These are phyloP conservation scores for Papilio glaucus DNA, from an alignment of 1,140 invertebrate genomes.

Conservation along the genomic window DNA sequence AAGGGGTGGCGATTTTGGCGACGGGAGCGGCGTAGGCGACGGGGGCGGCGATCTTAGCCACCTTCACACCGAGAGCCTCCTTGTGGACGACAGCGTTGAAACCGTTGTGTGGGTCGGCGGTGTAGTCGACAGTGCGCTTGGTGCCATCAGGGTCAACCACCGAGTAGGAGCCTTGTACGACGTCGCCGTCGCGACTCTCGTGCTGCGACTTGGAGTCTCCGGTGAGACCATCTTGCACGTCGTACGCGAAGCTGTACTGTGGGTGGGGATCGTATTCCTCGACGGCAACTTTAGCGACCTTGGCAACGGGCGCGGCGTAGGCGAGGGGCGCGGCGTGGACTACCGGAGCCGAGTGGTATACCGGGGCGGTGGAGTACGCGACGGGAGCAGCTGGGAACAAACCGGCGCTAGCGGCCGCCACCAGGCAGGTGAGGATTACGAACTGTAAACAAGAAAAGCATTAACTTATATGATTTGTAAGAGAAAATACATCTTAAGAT, in stretches of 20 bases:
- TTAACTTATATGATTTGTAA: conserved; percentile 25
- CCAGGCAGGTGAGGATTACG: conserved; percentile 64
- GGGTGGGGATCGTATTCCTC: conserved; percentile 81
- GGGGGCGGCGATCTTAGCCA: conserved; percentile 54
- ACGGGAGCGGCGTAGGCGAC: conserved; percentile 56
- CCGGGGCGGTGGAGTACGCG: conserved; percentile 21
- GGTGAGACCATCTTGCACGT: conserved; percentile 86
- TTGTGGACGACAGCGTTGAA: conserved; percentile 81
- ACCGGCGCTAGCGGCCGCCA: conserved; percentile 66
- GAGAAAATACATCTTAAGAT: not conserved
- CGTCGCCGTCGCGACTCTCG: conserved; percentile 85
- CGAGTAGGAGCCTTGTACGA: conserved; percentile 85
- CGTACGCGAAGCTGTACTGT: conserved; percentile 86
- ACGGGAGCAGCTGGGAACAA: conserved; percentile 55
- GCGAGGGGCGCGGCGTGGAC: conserved; percentile 41
- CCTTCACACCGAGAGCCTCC: conserved; percentile 59
- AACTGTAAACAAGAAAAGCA: conserved; percentile 60
- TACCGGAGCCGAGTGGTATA: conserved; percentile 20
- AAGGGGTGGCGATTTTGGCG: conserved; percentile 49
- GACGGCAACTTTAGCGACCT: conserved; percentile 50
- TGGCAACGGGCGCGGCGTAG: conserved; percentile 37
- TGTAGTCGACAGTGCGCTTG: conserved; percentile 86
- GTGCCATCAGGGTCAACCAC: conserved; percentile 86
- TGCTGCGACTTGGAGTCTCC: conserved; percentile 88
- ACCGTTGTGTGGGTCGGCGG: conserved; percentile 81